Base-by-base conservation (phyloP, 2,888 invertebrate species). In the Andrena minutula region DNA sequence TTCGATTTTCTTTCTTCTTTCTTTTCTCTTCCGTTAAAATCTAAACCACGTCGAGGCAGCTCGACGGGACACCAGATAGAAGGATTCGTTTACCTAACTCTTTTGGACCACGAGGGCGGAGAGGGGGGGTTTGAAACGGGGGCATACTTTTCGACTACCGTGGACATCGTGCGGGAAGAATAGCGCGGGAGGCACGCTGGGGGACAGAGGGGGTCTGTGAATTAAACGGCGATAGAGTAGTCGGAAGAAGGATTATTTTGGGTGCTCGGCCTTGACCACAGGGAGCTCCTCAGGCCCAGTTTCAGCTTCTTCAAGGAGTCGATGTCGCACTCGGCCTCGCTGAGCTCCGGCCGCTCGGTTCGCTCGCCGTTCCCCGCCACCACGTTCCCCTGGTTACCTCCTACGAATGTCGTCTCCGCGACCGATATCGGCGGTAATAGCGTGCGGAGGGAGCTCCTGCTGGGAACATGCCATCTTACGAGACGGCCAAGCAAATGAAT, bases 171-270 rank as follows among this genome's bases (percentile, higher is more conserved):
- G 41, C 28, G 61, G 72, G 65, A 76, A 53, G 56, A 56, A 56
- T 23, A 56, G 69, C 64, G 70, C 58, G 47, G 68, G 82, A 70
- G 73, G 73, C 56, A 66, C 76, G n/a, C 68, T 41, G 56, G 70
- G 61, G 28, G 30, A 28, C n/a, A 49, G 3, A 51, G 41, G 28
- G 28, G 20, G 63, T 28, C 64, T 23, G 28, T 8, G 72, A 79
- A 79, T 95, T 96, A 96, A 93, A 97, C 96, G 86, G 96, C 96
- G 94, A 96, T 96, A 81, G 96, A 96, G 93, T 96, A 96, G 94
- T 96, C 96, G 88, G 96, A 96, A 89, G 96, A 96, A 89, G 96
- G 96, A 89, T 95, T 95, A 86, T 94, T 95, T 88, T 95, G 94
- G 89, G 95, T 95, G 86, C 93, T 94, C 87, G 96, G 96, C 85